phyloP scores from a whole-genome alignment of 1,140 invertebrate species.

The Galleria mellonella region DNA sequence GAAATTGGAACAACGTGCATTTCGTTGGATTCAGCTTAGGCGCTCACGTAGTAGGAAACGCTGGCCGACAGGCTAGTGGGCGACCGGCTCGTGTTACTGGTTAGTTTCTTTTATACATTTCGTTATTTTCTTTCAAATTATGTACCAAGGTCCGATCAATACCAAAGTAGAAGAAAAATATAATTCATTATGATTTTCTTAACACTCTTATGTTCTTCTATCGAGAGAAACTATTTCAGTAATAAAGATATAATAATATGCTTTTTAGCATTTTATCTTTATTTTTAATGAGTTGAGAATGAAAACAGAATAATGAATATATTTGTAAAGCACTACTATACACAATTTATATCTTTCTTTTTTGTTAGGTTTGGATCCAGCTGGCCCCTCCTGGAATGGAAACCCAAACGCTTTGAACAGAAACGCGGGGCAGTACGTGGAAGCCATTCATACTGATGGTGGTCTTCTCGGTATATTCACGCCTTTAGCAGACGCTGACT shows the following conservation, averaged over 20 bases:
- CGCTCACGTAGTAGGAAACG: conserved; percentile 91
- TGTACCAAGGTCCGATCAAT: no score
- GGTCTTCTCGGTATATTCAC: conserved; percentile 53
- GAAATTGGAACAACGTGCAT: conserved; percentile 77
- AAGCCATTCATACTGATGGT: conserved; percentile 78
- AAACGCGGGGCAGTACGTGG: conserved; percentile 75
- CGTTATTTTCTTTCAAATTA: no score
- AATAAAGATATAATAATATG: no score
- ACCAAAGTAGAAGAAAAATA: no score
- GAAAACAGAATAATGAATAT: no score
- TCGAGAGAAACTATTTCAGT: no score
- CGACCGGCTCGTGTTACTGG: conserved; percentile 20
- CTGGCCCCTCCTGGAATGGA: conserved; percentile 72
- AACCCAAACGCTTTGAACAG: conserved; percentile 33
- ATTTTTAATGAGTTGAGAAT: no score
- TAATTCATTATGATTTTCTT: no score
- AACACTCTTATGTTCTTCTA: no score
- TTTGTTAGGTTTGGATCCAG: conserved; percentile 77
- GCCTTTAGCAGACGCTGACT: conserved; percentile 66
- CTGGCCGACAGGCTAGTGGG: conserved; percentile 41
- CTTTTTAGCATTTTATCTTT: no score
- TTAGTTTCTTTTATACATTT: conserved; percentile 5
- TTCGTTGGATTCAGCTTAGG: conserved; percentile 91
- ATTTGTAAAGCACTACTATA: no score
- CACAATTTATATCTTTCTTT: no score